Percentiles rank a stretch among this genome's conserved stretches.
Conservation (phyloP, 2,113 vertebrate species). For the Notothenia coriiceps region DNA sequence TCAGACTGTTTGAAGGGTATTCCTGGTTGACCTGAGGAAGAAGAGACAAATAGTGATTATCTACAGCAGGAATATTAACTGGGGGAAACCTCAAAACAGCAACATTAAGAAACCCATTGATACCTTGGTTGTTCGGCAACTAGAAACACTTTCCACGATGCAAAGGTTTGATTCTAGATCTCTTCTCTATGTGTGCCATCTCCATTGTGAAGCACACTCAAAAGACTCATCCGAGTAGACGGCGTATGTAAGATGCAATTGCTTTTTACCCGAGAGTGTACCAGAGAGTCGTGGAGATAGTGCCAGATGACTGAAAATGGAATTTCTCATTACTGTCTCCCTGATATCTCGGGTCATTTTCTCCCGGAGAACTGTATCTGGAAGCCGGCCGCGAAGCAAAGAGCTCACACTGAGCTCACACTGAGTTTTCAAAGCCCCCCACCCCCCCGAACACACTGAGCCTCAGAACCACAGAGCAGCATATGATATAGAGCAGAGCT, state of each 20-base stretch:
- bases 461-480: constrained; percentile 55
- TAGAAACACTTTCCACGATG: neutral
- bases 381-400: constrained; percentile 41
- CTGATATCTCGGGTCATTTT: constrained; percentile 54
- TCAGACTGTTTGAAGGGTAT: constrained; percentile 65
- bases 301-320: constrained; percentile 50
- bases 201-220: neutral
- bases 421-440: constrained; percentile 45
- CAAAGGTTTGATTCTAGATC: constrained; percentile 1
- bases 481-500: constrained; percentile 80
- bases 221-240: constrained; percentile 16
- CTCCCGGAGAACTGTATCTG: constrained; percentile 49
- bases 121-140: neutral
- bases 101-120: neutral
- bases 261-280: constrained; percentile 33
- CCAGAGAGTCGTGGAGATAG: neutral
- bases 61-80: constrained; percentile 1
- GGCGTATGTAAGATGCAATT: constrained; percentile 15
- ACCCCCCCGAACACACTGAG: neutral
- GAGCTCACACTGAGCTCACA: constrained; percentile 17
- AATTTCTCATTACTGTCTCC: constrained; percentile 58
- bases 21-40: constrained; percentile 61
- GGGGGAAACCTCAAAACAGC: neutral
- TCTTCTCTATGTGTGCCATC: neutral
- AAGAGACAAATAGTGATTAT: constrained; percentile 26